Conservation (phyloP, 53 echinoderm and acorn worm species). For the Stichopus horrens region DNA sequence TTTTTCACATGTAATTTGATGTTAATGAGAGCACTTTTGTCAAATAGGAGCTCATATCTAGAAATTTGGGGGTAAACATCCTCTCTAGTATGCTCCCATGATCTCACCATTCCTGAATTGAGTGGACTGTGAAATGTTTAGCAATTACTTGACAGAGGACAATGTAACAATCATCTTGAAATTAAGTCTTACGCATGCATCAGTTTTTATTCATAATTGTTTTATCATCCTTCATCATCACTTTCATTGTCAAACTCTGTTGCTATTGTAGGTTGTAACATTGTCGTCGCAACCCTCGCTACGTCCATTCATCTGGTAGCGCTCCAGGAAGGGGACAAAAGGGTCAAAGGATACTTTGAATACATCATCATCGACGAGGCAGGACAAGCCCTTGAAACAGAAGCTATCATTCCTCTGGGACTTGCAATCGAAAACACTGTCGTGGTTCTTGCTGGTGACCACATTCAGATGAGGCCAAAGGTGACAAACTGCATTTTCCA, state of each 20-base stretch:
- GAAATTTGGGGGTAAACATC: too few relatives aligned
- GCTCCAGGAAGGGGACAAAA: constrained; percentile 11
- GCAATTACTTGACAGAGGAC: too few relatives aligned
- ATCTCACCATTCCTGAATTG: too few relatives aligned
- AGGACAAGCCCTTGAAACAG: constrained; percentile 78
- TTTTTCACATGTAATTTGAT: too few relatives aligned
- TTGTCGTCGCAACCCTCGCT: constrained; percentile 78
- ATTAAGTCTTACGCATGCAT: too few relatives aligned
- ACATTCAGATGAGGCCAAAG: constrained; percentile 97
- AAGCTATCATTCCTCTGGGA: constrained; percentile 72
- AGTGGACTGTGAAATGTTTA: too few relatives aligned
- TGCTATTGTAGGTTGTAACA: constrained; percentile 35
- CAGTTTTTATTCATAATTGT: too few relatives aligned
- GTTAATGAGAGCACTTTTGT: too few relatives aligned
- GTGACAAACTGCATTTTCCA: constrained; percentile 34
- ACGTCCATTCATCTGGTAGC: constrained; percentile 57
- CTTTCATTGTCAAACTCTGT: not conserved
- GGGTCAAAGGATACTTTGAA: constrained; percentile 68
- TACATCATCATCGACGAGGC: constrained; percentile 96
- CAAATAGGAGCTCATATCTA: too few relatives aligned
- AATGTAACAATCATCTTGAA: too few relatives aligned
- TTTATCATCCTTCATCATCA: too few relatives aligned
- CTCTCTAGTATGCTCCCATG: too few relatives aligned
- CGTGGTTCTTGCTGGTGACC: constrained; percentile 85
- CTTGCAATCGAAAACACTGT: constrained; percentile 74